Percentiles rank a stretch among this genome's conserved stretches.
phyloP scores from a whole-genome alignment of 2,888 invertebrate species.

The Melanargia galathea region DNA sequence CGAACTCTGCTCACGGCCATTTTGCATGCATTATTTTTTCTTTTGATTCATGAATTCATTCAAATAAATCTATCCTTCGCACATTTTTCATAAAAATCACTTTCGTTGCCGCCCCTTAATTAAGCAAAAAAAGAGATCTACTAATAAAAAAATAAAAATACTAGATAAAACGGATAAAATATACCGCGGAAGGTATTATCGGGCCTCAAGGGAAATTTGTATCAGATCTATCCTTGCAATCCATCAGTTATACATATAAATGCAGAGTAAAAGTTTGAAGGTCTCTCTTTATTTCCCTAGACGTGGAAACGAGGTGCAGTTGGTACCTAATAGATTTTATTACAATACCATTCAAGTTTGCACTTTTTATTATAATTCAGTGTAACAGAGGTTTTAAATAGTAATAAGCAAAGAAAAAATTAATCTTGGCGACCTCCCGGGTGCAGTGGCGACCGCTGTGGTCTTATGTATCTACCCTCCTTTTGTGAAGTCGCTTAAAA shows the following conservation, averaged over 20 bases:
- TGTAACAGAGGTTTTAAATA: not conserved
- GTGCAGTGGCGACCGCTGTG: too few relatives aligned
- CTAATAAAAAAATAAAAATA: not conserved
- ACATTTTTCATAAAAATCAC: too few relatives aligned
- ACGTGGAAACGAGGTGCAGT: conserved; percentile 24
- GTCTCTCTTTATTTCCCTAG: conserved; percentile 47
- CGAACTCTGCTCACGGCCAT: too few relatives aligned
- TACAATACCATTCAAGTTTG: conserved; percentile 15
- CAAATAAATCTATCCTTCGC: too few relatives aligned
- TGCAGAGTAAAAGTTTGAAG: conserved; percentile 46
- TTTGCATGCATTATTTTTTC: too few relatives aligned
- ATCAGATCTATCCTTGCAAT: conserved; percentile 31
- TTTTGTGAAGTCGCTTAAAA: too few relatives aligned
- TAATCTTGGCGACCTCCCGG: too few relatives aligned
- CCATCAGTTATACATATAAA: conserved; percentile 36
- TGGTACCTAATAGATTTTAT: conserved; percentile 24
- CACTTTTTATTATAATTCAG: not conserved
- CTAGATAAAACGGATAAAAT: conserved; percentile 15
- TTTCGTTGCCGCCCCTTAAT: too few relatives aligned
- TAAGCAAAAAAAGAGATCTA: too few relatives aligned
- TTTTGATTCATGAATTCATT: too few relatives aligned
- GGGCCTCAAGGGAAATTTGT: conserved; percentile 37
- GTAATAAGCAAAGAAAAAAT: too few relatives aligned
- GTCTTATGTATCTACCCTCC: too few relatives aligned
- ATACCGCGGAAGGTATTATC: conserved; percentile 26